Evolutionary conservation across 2,113 vertebrate genomes (phyloP).

Genomic region (Pteropus alecto): DNA sequence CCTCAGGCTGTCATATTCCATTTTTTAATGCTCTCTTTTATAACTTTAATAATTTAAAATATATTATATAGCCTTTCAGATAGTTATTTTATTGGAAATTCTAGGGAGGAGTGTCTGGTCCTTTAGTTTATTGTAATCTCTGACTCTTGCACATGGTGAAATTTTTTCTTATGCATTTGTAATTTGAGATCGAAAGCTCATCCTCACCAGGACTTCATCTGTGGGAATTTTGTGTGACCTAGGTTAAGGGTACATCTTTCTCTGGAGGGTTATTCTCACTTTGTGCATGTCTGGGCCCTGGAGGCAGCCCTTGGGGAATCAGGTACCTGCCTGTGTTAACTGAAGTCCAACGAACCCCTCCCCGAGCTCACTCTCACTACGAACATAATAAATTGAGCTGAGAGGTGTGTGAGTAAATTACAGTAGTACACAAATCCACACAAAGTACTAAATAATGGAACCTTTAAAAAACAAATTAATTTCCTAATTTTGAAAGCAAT

Average conservation of each 20-base stretch:
- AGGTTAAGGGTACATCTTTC: not conserved
- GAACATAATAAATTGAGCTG: not conserved
- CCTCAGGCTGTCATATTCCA: not conserved
- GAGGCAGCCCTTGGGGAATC: not conserved
- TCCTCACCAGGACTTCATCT: not conserved
- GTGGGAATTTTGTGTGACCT: not conserved
- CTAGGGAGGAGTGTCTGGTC: not conserved
- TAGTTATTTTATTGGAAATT: not conserved
- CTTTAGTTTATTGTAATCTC: not conserved
- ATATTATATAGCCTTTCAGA: not conserved
- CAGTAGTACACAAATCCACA: not conserved
- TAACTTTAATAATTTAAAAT: not conserved
- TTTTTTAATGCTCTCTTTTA: not conserved
- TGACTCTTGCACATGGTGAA: not conserved
- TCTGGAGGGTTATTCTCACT: not conserved
- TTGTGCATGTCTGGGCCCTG: not conserved
- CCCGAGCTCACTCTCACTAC: not conserved
- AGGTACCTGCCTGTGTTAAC: not conserved
- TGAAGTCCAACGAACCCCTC: not conserved
- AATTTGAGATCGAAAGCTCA: not conserved
- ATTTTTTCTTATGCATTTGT: not conserved
- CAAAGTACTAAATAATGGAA: not conserved
- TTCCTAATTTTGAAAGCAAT: conserved; percentile 10
- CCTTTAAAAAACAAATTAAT: conserved; percentile 5
- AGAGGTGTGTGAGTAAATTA: not conserved